A percentile compares a stretch with the other conserved stretches of the same genome.
These are phyloP conservation scores for Zaprionus ghesquierei DNA, from an alignment of 1,140 invertebrate species.

Conservation along the genomic window DNA sequence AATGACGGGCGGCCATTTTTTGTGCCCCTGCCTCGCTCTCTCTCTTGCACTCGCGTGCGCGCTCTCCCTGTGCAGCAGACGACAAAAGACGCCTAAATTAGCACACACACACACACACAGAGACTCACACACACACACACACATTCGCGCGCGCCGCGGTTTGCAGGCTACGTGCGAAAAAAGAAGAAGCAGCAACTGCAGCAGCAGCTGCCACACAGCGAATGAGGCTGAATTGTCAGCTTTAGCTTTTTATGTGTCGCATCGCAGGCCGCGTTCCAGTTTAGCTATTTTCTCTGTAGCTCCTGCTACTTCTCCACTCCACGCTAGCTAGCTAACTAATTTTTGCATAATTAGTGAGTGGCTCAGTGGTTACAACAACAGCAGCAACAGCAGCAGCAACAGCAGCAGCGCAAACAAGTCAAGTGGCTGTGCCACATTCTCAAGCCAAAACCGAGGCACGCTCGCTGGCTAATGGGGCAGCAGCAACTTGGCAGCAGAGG, in stretches of 20 bases:
- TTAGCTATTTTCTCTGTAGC: constrained; percentile 29
- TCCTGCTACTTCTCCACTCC: background rate
- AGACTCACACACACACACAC: background rate
- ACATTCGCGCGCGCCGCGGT: constrained; percentile 15
- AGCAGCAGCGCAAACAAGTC: constrained; percentile 51
- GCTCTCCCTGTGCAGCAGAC: constrained; percentile 28
- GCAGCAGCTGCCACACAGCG: background rate
- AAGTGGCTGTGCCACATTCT: constrained; percentile 77
- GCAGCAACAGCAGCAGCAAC: constrained; percentile 28
- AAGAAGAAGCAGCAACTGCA: constrained; percentile 6
- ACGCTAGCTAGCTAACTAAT: constrained; percentile 39
- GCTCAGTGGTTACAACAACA: constrained; percentile 56
- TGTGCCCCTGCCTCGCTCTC: background rate
- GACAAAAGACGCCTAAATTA: constrained; percentile 73
- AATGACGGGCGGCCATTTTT: constrained; percentile 39
- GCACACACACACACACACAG: constrained; percentile 39
- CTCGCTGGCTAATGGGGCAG: constrained; percentile 52
- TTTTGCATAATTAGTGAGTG: constrained; percentile 77
- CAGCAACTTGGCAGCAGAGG: background rate
- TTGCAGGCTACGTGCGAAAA: constrained; percentile 58
- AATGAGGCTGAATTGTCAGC: constrained; percentile 46
- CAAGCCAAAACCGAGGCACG: constrained; percentile 52
- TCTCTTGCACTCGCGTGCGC: background rate
- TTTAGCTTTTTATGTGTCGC: constrained; percentile 43
- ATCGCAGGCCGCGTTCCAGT: constrained; percentile 61